Base-by-base conservation (phyloP, 2,113 vertebrate genomes). In the Tor tambroides region DNA sequence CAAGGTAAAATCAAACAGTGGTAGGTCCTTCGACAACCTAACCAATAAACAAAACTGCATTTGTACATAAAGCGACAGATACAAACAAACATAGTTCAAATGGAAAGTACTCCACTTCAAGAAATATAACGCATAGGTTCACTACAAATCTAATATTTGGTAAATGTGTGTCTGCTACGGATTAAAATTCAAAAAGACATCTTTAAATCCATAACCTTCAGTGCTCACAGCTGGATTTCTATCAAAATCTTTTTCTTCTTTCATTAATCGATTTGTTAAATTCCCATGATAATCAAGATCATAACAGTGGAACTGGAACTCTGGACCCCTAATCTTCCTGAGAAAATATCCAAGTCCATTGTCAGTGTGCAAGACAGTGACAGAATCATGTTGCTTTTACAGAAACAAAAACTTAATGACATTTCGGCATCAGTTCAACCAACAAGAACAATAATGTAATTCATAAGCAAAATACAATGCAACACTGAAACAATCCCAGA, bases 121-220 rank as follows among this genome's bases (percentile, higher is more conserved):
- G 91, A 91, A 84, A 85, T 91, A 94, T 32, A 86, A 69, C 32
- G 21, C 41, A 56, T 49, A 8, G 83, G 93, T 92, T 93, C 91
- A 92, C 94, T 94, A 96, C 96, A 95, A 97, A 96, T 97, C 97
- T 95, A 95, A 97, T 98, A 98, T 99, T 99, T 99, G 98, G 98
- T 98, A 98, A 97, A 97, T 97, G 97, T 96, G 96, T 96, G 95
- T 97, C 96, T 98, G 97, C 97, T 98, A 98, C 96, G 92, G 96
- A 97, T 96, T 86, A 96, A 97, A 95, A 96, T 96, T 92, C 89
- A 92, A 96, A 78, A 95, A 95, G 95, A 95, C 95, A 94, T 96
- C 88, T 89, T 90, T 49, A 91, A 92, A 93, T 93, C 91, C 91
- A 91, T 90, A 90, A 90, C 92, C 93, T 94, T 95, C 95, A 95